These are phyloP conservation scores for Okamejei kenojei DNA, from an alignment of 2,797 vertebrate genomes.

Conservation along the genomic window DNA sequence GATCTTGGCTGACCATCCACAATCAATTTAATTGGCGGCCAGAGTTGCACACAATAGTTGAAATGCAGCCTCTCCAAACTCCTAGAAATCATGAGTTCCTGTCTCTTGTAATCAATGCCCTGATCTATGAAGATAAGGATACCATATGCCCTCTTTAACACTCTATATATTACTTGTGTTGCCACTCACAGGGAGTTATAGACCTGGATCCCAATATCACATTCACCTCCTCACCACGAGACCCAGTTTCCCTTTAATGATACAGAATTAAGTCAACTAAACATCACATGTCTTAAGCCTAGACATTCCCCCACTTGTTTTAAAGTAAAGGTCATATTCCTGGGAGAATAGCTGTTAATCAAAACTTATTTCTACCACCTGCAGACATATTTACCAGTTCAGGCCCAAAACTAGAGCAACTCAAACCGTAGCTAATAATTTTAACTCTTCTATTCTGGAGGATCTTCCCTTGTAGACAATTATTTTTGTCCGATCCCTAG, in stretches of 20 bases:
- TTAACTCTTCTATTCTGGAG: neutral
- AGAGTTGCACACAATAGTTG: no score
- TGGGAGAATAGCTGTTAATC: neutral
- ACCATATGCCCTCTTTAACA: no score
- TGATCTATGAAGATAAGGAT: no score
- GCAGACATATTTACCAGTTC: neutral
- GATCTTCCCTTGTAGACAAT: neutral
- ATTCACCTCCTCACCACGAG: neutral
- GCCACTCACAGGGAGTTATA: no score
- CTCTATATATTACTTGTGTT: no score
- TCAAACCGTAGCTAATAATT: neutral
- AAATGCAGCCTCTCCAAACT: no score
- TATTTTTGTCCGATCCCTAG: neutral
- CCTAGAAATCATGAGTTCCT: no score
- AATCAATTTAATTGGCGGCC: no score
- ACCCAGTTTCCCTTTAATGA: neutral
- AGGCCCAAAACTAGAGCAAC: neutral
- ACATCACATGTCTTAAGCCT: neutral
- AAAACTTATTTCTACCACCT: neutral
- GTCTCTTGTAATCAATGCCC: no score
- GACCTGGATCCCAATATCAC: no score
- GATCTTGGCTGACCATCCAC: no score
- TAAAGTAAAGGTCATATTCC: neutral
- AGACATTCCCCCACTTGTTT: neutral
- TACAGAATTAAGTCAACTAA: neutral